Evolutionary conservation across 2,113 vertebrate species (phyloP).

Genomic region (Chunga burmeisteri): DNA sequence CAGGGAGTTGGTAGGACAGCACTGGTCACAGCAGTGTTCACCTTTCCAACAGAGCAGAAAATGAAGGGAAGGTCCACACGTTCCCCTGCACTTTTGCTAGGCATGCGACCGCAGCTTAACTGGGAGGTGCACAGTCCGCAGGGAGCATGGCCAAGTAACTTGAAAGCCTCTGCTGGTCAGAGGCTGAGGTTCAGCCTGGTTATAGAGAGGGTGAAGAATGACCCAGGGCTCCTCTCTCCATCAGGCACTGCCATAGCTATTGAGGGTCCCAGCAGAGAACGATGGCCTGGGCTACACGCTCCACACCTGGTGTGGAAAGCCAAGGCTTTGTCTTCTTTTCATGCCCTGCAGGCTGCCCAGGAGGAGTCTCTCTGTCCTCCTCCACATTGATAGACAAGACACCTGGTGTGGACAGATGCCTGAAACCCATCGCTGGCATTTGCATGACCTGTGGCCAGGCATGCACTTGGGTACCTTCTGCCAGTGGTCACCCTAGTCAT

Average conservation of each 20-base stretch:
- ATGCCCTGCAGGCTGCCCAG: accelerated
- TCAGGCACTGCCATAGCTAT: not conserved
- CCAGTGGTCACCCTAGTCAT: not conserved
- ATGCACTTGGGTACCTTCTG: not conserved
- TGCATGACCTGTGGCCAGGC: not conserved
- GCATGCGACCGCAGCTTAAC: accelerated
- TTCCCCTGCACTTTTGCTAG: not conserved
- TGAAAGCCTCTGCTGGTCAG: not conserved
- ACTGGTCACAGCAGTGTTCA: accelerated
- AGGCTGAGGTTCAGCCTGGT: not conserved
- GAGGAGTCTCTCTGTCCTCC: not conserved
- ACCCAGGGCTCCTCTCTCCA: not conserved
- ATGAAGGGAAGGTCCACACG: not conserved
- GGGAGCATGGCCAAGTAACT: accelerated
- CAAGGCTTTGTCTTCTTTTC: not conserved
- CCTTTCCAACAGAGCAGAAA: not conserved
- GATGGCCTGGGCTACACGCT: not conserved
- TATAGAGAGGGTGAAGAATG: not conserved
- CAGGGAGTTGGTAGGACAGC: not conserved
- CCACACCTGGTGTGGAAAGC: not conserved
- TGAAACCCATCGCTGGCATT: not conserved
- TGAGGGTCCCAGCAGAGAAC: not conserved
- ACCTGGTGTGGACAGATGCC: not conserved
- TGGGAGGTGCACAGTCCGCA: accelerated
- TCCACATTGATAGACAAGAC: not conserved